Percentiles rank a stretch among this genome's conserved stretches.
phyloP scores from a whole-genome alignment of 2,797 vertebrate species.

The Pogoniulus pusillus region DNA sequence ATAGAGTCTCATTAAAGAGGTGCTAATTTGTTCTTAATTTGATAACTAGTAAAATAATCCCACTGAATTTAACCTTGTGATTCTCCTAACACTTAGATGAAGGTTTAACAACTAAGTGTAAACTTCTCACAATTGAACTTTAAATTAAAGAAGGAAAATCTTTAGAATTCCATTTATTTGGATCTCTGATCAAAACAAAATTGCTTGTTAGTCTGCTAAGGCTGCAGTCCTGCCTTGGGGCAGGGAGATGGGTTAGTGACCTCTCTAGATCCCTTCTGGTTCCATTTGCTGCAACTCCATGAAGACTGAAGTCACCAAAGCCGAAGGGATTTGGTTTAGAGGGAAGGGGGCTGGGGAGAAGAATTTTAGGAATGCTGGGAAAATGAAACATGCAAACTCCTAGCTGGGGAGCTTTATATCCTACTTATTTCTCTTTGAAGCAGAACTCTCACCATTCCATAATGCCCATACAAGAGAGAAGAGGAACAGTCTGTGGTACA shows the following conservation, averaged over 20 bases:
- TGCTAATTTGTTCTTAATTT: background rate
- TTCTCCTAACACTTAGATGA: background rate
- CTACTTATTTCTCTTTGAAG: conserved; percentile 32
- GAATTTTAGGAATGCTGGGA: conserved; percentile 70
- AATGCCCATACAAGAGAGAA: background rate
- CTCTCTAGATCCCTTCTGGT: conserved; percentile 61
- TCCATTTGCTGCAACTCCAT: conserved; percentile 50
- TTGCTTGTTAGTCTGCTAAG: background rate
- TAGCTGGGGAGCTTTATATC: conserved; percentile 27
- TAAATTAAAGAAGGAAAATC: background rate
- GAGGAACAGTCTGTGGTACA: accelerated
- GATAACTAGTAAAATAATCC: background rate
- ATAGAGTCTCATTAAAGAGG: background rate
- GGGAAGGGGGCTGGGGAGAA: conserved; percentile 12
- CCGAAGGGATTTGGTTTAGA: conserved; percentile 52
- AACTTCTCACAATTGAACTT: background rate
- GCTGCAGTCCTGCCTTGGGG: conserved; percentile 51
- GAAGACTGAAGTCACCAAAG: conserved; percentile 62
- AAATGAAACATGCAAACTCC: conserved; percentile 39
- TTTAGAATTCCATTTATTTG: background rate
- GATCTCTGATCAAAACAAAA: background rate
- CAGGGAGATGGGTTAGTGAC: conserved; percentile 65
- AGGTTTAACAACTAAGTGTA: background rate
- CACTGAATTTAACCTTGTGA: background rate
- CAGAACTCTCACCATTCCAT: background rate